These are phyloP conservation scores for Xylocopa sonorina DNA, from an alignment of 1,140 invertebrate species.

Conservation along the genomic window DNA sequence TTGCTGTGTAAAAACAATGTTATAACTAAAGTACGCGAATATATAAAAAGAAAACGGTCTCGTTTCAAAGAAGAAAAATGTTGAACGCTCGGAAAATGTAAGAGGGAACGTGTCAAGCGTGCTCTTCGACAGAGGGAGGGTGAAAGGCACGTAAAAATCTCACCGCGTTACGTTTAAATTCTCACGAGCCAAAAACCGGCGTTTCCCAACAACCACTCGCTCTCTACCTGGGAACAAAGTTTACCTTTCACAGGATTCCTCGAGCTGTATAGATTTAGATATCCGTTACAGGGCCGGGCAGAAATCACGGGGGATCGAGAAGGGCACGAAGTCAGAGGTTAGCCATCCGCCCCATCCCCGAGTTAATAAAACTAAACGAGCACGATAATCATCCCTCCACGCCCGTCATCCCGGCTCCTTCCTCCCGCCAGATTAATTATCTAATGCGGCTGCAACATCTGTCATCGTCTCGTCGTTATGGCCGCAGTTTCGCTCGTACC, in stretches of 20 bases:
- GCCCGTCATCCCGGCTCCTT: conserved; percentile 30
- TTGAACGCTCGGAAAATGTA: no score
- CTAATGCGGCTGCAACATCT: conserved; percentile 75
- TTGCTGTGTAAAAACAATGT: no score
- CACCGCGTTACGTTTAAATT: background rate
- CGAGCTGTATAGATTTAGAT: conserved; percentile 2
- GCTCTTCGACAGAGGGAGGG: no score
- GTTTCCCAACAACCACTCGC: no score
- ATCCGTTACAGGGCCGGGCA: conserved; percentile 6
- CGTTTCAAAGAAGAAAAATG: no score
- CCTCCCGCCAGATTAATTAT: conserved; percentile 73
- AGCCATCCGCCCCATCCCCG: background rate
- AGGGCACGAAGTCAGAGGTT: conserved; percentile 34
- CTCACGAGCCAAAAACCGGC: background rate
- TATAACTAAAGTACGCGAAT: no score
- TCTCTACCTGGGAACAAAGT: background rate
- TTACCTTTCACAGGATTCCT: conserved; percentile 31
- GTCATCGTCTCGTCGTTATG: conserved; percentile 67
- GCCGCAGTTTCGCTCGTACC: conserved; percentile 25
- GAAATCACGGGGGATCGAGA: conserved; percentile 42
- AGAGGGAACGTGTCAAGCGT: no score
- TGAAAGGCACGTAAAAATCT: no score
- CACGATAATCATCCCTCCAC: conserved; percentile 53
- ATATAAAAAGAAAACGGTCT: no score
- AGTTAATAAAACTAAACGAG: conserved; percentile 48